Evolutionary conservation across 2,888 invertebrate genomes (phyloP).

Genomic region (Nesidiocoris tenuis): DNA sequence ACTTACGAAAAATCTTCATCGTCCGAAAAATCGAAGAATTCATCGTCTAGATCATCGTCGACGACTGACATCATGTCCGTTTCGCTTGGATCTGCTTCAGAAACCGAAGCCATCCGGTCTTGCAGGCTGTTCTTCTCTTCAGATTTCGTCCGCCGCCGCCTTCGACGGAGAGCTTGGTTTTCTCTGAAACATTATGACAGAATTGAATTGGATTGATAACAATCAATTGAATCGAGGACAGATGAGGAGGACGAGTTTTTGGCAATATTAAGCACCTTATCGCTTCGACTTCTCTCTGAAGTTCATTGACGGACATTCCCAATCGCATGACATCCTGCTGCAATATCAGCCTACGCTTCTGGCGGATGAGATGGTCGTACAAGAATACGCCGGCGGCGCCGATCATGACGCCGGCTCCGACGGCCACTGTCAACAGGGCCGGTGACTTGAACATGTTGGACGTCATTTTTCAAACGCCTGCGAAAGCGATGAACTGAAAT

Average conservation of each 20-base stretch:
- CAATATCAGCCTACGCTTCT: slow-evolving; percentile 50
- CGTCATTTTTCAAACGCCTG: slow-evolving; percentile 4
- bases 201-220: not conserved
- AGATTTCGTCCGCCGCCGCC: slow-evolving; percentile 10
- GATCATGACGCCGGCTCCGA: slow-evolving; percentile 52
- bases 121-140: slow-evolving; percentile 3
- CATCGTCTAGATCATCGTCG: slow-evolving; percentile 51
- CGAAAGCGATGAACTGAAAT: not conserved
- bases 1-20: slow-evolving; percentile 44
- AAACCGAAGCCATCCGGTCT: not conserved
- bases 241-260: too few relatives aligned
- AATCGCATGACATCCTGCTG: slow-evolving; percentile 51
- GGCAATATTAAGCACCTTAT: slow-evolving; percentile 48
- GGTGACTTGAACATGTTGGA: slow-evolving; percentile 47
- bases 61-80: slow-evolving; percentile 40
- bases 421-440: slow-evolving; percentile 51
- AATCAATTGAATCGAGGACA: not conserved
- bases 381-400: slow-evolving; percentile 52
- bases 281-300: slow-evolving; percentile 50
- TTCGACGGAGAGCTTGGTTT: slow-evolving; percentile 19
- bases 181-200: slow-evolving; percentile 20
- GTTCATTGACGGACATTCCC: slow-evolving; percentile 50
- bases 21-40: slow-evolving; percentile 51
- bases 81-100: slow-evolving; percentile 16
- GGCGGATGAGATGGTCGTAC: slow-evolving; percentile 51